Evolutionary conservation across 2,888 invertebrate species (phyloP), one percentile per base, ranked within the genome.

Genomic region (Spatulosminthurus flaviceps): DNA sequence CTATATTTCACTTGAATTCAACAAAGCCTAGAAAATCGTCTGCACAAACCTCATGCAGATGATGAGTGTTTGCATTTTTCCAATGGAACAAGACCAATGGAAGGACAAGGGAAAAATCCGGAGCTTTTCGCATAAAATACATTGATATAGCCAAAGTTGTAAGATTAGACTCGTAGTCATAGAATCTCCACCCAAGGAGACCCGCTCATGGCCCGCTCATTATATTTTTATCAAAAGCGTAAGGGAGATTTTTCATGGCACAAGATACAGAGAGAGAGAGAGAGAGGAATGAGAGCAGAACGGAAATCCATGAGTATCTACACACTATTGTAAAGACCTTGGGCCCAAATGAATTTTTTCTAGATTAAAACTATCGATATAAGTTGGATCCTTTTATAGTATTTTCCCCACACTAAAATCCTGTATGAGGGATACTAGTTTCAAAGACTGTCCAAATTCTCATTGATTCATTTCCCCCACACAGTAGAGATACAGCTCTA

Each of bases 141-240:
- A 34, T 9, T 7, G 9, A 34, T 34, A 34, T 34, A 7, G 9
- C 34, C 9, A 7, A 4, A 22, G 11, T 0, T 26, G 41, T 34
- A 16, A 21, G 41, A 72, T 34, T 41, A 42, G 11, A 72, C 34
- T 5, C 41, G 13, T 9, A 29, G 28, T 21, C 13, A 70, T 24
- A 67, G 26, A 28, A 67, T 67, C 24, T 28, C 24, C 28, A 24
- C 22, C 67, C 4, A 19, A 21, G 26, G 64, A 22, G 24, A 66
- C 41, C n/a, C 66, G 24, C 41, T 19, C 11, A 76, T 64, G 26
- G 41, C 67, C 76, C 66, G 69, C 76, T 77, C 76, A 77, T 77
- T 77, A 69, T 69, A 77, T 69, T 69, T 69, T 77, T 77, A 69
- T 77, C 77, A 77, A 69, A 77, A 69, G 77, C 69, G 11, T 43